These are phyloP conservation scores for Caenorhabditis plicata DNA, from an alignment of 2,888 invertebrate species.

Conservation along the genomic window DNA sequence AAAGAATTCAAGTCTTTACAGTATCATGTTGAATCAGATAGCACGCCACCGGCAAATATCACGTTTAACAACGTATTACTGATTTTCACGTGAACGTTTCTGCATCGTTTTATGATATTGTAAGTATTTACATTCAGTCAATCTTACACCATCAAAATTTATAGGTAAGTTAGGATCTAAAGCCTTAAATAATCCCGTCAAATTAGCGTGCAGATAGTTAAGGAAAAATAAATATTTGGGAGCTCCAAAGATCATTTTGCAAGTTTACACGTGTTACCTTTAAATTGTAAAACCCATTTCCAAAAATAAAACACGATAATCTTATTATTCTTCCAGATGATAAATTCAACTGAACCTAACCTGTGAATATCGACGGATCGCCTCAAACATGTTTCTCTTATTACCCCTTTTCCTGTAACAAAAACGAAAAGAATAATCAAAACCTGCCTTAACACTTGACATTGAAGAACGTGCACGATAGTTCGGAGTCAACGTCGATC, in stretches of 20 bases:
- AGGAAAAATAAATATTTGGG: not conserved
- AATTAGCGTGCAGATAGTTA: not conserved
- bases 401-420: not conserved
- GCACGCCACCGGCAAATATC: no score
- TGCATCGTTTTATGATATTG: no score
- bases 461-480: constrained; percentile 5
- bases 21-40: not conserved
- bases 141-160: no score
- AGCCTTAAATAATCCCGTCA: constrained; percentile 5
- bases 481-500: constrained; percentile 1
- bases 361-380: constrained; percentile 37
- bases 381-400: constrained; percentile 24
- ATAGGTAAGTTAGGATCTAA: no score
- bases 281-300: constrained; percentile 15
- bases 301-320: constrained; percentile 26
- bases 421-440: not conserved
- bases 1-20: no score
- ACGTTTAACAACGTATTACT: no score
- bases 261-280: constrained; percentile 8
- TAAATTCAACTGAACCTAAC: constrained; percentile 6
- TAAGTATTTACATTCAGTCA: no score
- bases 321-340: constrained; percentile 4
- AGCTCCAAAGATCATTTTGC: constrained; percentile 3
- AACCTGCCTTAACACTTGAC: constrained; percentile 19
- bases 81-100: no score